Evolutionary conservation across 1,140 invertebrate species (phyloP), one percentile per base, ranked within the genome.

Genomic region (Bombus vancouverensis): DNA sequence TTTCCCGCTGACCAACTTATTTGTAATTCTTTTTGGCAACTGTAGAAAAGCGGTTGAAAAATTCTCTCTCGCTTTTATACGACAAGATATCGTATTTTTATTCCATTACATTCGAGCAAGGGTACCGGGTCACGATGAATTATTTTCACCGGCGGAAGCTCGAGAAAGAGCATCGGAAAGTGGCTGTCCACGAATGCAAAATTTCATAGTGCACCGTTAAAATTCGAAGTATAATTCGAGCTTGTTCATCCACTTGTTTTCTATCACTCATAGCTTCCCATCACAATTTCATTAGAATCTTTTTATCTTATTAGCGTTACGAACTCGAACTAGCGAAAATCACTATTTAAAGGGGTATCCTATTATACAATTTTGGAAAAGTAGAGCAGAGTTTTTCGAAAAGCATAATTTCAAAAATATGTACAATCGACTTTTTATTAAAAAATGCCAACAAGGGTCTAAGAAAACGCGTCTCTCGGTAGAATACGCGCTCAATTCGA

Each of bases 141-240:
- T 79, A 79, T 68, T 76, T 83, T 83, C 42, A 32, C 62, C 44
- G 18, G 18, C 34, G 72, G 42, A 47, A n/a, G 44, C 34, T 25
- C 25, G 42, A 53, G 53, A 73, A 75, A 75, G 42, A 83, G 81
- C 72, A 73, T 71, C 10, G 37, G 22, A n/a, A 13, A 79, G 47
- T 22, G 82, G n/a, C 15, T 59, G 70, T 70, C 32, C 47, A 12
- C 22, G 47, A 39, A 42, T n/a, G n/a, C 37, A 34, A 44, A 77
- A 32, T 53, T 70, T 39, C 47, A 8, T 22, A 18, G 15, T 18
- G 22, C 28, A 4, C 2, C 1, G 15, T 59, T 42, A 34, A 34
- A 78, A 66, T 44, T 42, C 32, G 22, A 59, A n/a, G n/a, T 8
- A 25, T 32, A 22, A 68, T 42, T 44, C 57, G 37, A 59, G 28